Base-by-base conservation (phyloP, 2,888 invertebrate genomes). In the Platerodrilus igneus region DNA sequence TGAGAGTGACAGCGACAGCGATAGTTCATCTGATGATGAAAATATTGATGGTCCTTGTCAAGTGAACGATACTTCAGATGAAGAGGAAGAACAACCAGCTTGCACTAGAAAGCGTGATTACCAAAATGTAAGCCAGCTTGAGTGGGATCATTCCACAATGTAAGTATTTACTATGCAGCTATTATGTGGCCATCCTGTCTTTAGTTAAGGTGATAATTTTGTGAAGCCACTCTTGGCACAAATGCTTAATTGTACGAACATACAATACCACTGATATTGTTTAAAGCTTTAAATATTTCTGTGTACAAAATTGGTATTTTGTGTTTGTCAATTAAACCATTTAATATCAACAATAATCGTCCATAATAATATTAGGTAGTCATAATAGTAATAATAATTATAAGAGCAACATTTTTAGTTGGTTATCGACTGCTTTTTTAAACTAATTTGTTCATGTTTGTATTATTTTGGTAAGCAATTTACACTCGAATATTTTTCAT, bases 121-220 rank as follows among this genome's bases (percentile, higher is more conserved):
- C 68, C 78, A 81, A 60, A 82, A 83, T 71, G 81, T 83, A 62
- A 83, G 79, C 67, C 83, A 83, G 69, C 70, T 83, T 50, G 83
- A 83, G 70, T 83, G 83, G 83, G 83, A 83, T 70, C 82, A 83
- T 73, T 81, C 81, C 69, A 83, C 82, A 57, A 83, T 83, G 81
- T 83, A 81, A 46, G 29, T n/a, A n/a, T n/a, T n/a, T n/a, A n/a
- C n/a, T n/a, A n/a, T 14, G 15, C n/a, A n/a, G 13, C 9, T 15
- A 10, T 18, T 10, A 10, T 17, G n/a, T n/a, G n/a, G n/a, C n/a
- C n/a, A n/a, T n/a, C n/a, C n/a, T n/a, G n/a, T n/a, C n/a, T n/a
- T n/a, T n/a, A n/a, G n/a, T n/a, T n/a, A n/a, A n/a, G n/a, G n/a
- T n/a, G n/a, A n/a, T n/a, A n/a, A n/a, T n/a, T n/a, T n/a, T n/a